A percentile compares a stretch with the other conserved stretches of the same genome.
phyloP scores from a whole-genome alignment of 2,888 invertebrate genomes.

The Salpingus planirostris region DNA sequence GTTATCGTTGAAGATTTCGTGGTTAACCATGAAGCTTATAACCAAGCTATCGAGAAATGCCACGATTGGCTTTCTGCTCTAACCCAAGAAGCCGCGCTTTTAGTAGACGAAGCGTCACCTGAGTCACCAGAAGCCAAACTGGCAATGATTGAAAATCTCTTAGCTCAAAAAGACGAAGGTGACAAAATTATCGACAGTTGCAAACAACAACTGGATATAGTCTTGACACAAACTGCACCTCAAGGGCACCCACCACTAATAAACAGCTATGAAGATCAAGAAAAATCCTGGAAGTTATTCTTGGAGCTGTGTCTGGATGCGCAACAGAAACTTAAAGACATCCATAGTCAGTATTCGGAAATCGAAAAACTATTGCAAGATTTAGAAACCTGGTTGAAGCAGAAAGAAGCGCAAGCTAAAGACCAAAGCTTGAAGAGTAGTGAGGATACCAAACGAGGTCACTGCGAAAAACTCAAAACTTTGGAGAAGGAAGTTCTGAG shows the following conservation, averaged over 20 bases:
- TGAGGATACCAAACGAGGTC: conserved; percentile 69
- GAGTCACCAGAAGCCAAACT: conserved; percentile 72
- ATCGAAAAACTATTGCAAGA: conserved; percentile 70
- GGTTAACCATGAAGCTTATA: conserved; percentile 71
- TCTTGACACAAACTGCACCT: conserved; percentile 68
- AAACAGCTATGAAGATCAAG: conserved; percentile 65
- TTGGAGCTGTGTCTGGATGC: conserved; percentile 61
- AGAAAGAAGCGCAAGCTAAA: conserved; percentile 75
- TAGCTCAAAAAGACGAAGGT: conserved; percentile 64
- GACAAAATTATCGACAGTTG: conserved; percentile 62
- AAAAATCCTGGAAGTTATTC: conserved; percentile 67
- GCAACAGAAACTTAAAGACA: conserved; percentile 61
- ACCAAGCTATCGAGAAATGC: conserved; percentile 72
- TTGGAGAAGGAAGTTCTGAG: conserved; percentile 61
- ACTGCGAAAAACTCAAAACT: conserved; percentile 66
- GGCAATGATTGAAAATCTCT: conserved; percentile 63
- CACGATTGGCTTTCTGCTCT: conserved; percentile 75
- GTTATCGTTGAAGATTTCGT: conserved; percentile 62
- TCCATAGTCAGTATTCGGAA: conserved; percentile 72
- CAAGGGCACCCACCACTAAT: conserved; percentile 66
- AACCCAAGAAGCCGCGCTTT: conserved; percentile 66
- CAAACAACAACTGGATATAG: conserved; percentile 59
- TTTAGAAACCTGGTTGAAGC: conserved; percentile 76
- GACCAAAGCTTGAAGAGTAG: conserved; percentile 84
- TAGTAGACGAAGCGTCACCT: conserved; percentile 68